phyloP scores from a whole-genome alignment of 2,113 vertebrate genomes.

The Carlito syrichta region DNA sequence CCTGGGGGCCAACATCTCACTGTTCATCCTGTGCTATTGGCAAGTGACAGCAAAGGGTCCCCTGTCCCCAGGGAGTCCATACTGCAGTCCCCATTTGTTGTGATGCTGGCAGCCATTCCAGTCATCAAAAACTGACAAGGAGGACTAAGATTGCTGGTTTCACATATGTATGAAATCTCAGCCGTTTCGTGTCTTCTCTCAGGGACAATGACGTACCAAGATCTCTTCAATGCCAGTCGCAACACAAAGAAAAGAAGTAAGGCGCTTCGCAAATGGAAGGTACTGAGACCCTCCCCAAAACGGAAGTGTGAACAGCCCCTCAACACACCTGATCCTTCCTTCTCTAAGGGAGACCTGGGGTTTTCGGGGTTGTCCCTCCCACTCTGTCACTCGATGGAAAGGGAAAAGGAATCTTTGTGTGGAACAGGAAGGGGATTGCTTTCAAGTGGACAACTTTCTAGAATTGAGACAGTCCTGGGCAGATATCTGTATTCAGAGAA shows the following conservation, averaged over 20 bases:
- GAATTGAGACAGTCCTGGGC: neutral
- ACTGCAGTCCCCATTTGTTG: no score
- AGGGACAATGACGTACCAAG: constrained; percentile 51
- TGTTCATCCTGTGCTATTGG: neutral
- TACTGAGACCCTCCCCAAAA: constrained; percentile 27
- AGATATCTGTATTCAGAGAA: constrained; percentile 21
- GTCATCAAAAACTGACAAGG: neutral
- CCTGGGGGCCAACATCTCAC: neutral
- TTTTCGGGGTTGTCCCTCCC: neutral
- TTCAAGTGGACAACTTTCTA: neutral
- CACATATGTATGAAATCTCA: neutral
- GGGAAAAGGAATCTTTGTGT: neutral
- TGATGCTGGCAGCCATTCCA: neutral
- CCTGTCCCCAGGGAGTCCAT: no score
- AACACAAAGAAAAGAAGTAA: constrained; percentile 48
- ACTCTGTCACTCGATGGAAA: neutral
- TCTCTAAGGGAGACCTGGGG: neutral
- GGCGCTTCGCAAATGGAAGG: constrained; percentile 63
- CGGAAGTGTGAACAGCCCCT: neutral
- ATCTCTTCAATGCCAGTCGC: neutral
- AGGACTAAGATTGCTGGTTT: neutral
- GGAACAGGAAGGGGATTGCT: neutral
- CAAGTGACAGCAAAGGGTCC: no score
- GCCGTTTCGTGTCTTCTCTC: constrained; percentile 25
- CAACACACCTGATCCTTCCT: neutral